Percentiles rank a stretch among this genome's conserved stretches.
Evolutionary conservation across 1,140 invertebrate species (phyloP).

Genomic region (Phthorimaea operculella): DNA sequence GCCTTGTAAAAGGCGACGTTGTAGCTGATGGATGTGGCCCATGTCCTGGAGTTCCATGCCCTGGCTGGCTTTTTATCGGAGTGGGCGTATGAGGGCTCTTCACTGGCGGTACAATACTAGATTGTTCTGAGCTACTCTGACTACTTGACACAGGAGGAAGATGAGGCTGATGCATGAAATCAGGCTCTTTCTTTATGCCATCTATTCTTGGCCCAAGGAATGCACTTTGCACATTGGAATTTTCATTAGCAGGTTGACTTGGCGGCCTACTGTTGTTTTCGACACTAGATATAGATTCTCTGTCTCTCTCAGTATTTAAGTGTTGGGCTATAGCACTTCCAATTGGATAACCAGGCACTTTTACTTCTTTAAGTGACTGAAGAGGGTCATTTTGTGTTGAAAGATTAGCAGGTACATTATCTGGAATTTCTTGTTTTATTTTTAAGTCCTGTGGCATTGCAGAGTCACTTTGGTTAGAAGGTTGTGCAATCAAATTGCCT

Average conservation of each 20-base stretch:
- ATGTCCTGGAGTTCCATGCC: constrained; percentile 51
- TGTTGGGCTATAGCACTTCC: constrained; percentile 62
- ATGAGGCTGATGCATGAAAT: constrained; percentile 63
- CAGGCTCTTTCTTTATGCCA: constrained; percentile 81
- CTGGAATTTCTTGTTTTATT: constrained; percentile 80
- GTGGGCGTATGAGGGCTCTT: constrained; percentile 66
- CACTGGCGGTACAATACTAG: constrained; percentile 44
- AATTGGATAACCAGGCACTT: constrained; percentile 79
- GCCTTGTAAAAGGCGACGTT: constrained; percentile 62
- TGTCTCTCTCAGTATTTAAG: constrained; percentile 56
- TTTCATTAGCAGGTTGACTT: constrained; percentile 58
- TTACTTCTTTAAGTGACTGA: constrained; percentile 82
- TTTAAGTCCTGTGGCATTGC: constrained; percentile 81
- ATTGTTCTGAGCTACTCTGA: constrained; percentile 51
- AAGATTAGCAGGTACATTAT: constrained; percentile 61
- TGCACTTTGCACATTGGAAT: constrained; percentile 46
- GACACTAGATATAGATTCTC: constrained; percentile 59
- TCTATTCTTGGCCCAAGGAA: constrained; percentile 72
- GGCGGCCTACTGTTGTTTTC: constrained; percentile 58
- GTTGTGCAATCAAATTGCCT: constrained; percentile 39
- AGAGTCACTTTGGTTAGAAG: constrained; percentile 59
- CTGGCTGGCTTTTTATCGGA: constrained; percentile 63
- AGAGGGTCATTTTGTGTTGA: constrained; percentile 74
- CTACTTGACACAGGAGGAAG: constrained; percentile 48
- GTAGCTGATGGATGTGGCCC: constrained; percentile 60